Percentiles rank a stretch among this genome's conserved stretches.
These are phyloP conservation scores for Benthosema pterotum DNA, from an alignment of 2,797 vertebrate genomes.

Conservation along the genomic window DNA sequence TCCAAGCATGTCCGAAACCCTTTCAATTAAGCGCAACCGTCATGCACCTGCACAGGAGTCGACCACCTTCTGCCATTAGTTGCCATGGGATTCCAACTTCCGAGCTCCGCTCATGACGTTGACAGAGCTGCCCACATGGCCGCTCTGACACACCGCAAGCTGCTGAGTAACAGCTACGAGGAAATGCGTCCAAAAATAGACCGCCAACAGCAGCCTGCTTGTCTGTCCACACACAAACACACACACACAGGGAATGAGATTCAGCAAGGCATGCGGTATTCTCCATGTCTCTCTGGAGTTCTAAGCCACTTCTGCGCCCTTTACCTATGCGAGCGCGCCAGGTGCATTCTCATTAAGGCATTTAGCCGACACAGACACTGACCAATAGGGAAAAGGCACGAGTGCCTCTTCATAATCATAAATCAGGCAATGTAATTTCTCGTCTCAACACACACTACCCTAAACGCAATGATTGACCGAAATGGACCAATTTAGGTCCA, in stretches of 20 bases:
- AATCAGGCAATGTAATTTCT: no score
- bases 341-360: no score
- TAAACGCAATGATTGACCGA: no score
- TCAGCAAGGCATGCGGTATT: constrained; percentile 27
- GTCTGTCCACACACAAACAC: constrained; percentile 37
- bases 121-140: constrained; percentile 43
- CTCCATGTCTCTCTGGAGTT: constrained; percentile 27
- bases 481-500: no score
- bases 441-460: no score
- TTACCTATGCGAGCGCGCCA: constrained; percentile 12
- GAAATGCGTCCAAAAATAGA: constrained; percentile 78
- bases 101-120: constrained; percentile 72
- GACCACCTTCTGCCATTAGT: constrained; percentile 70
- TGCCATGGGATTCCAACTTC: constrained; percentile 78
- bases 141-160: constrained; percentile 55
- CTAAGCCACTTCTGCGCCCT: constrained; percentile 19
- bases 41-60: constrained; percentile 58
- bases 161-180: constrained; percentile 80
- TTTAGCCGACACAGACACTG: no score
- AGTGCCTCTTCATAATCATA: no score
- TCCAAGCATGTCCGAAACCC: not conserved
- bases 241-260: constrained; percentile 45
- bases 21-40: constrained; percentile 20
- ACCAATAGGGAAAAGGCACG: no score
- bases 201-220: constrained; percentile 59